A percentile compares a stretch with the other conserved stretches of the same genome.
These are phyloP conservation scores for Dromaius novaehollandiae DNA, from an alignment of 2,113 vertebrate species.

Conservation along the genomic window DNA sequence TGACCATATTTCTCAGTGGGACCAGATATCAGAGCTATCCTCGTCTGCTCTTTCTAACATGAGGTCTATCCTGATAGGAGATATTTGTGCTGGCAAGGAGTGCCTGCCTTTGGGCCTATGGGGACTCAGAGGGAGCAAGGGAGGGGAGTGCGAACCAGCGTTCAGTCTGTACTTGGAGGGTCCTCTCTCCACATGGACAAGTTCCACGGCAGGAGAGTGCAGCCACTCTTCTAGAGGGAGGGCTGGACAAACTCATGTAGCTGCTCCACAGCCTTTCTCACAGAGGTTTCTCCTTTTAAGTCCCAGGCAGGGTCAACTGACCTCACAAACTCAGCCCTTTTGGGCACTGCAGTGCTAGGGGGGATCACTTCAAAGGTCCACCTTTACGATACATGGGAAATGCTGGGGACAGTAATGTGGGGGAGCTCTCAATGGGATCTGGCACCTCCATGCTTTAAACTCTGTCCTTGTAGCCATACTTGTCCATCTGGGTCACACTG, in stretches of 20 bases:
- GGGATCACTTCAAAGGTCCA: background rate
- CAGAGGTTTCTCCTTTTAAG: background rate
- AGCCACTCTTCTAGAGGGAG: background rate
- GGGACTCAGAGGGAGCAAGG: background rate
- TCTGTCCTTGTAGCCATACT: background rate
- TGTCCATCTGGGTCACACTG: background rate
- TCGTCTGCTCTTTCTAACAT: background rate
- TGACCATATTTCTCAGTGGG: background rate
- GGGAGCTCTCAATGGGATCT: background rate
- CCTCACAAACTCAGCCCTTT: background rate
- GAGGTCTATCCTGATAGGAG: background rate
- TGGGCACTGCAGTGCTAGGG: accelerated
- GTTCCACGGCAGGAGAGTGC: background rate
- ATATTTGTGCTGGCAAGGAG: background rate
- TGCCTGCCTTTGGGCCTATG: background rate
- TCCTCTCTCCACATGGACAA: background rate
- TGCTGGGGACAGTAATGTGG: background rate
- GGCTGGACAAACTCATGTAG: background rate
- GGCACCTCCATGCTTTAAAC: background rate
- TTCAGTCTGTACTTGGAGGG: background rate
- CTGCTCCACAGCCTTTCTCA: background rate
- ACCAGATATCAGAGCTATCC: background rate
- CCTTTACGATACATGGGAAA: background rate
- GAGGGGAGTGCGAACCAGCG: background rate
- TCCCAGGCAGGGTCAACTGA: background rate